Base-by-base conservation (phyloP, 1,140 invertebrate genomes). In the Zaprionus nigranus region DNA sequence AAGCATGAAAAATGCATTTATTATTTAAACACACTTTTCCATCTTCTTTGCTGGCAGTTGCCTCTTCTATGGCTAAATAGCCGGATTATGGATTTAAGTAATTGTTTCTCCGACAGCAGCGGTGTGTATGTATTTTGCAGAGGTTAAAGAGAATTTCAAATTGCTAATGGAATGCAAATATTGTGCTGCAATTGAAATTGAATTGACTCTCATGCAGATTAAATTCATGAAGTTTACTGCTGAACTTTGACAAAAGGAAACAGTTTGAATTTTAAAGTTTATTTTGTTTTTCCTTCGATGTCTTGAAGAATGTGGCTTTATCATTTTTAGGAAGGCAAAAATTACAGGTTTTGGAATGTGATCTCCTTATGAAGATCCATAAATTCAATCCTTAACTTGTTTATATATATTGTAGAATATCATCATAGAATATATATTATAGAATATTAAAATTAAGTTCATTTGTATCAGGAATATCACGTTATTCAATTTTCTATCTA, bases 1-100 rank as follows among this genome's bases (percentile, higher is more conserved):
- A 69, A 62, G 78, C 79, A 66, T 57, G 65, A 20, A 28, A 69
- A 70, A 73, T 79, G 70, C 75, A 84, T 81, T 79, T 67, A 73
- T 49, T 76, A 67, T 74, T 78, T n/a, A 74, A 68, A 67, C 40
- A 36, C 53, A 67, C 64, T 68, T 63, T 73, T 59, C 53, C 36
- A 34, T 61, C 36, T 34, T 0, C 15, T 36, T 66, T 66, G 38
- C 51, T 59, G 62, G 30, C 24, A 60, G 24, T 17, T 38, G 36
- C 20, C 36, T 68, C 43, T 54, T 56, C 17, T 40, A 38, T n/a
- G 24, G 57, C 49, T 67, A n/a, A 58, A 46, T 58, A 15, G 17
- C 6, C 7, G 12, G n/a, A 69, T 61, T 38, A 38, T 20, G 20
- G 46, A 20, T 51, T 51, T 51, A 51, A 51, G 20, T 51, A 51